These are phyloP conservation scores for Bos indicus DNA, from an alignment of 2,113 vertebrate species.

Conservation along the genomic window DNA sequence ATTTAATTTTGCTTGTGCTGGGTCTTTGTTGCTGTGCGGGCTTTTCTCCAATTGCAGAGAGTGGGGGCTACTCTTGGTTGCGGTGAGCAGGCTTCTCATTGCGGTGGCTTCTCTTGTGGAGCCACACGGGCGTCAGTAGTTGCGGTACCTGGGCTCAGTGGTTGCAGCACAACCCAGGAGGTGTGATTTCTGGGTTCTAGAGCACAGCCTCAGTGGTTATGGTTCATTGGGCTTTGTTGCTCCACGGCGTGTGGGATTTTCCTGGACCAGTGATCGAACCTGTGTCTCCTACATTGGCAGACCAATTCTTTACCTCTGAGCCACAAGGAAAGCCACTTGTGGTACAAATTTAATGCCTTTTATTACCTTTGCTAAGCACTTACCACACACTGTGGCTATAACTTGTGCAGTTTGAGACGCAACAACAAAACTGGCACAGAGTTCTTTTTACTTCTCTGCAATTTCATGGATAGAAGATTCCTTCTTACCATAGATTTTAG, in stretches of 20 bases:
- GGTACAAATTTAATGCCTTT: neutral
- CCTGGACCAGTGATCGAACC: neutral
- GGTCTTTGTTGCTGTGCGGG: neutral
- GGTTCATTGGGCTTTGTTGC: neutral
- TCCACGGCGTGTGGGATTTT: neutral
- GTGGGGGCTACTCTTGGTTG: neutral
- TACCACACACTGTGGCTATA: neutral
- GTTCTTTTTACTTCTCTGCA: neutral
- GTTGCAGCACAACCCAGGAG: neutral
- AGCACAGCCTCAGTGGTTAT: neutral
- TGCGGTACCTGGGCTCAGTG: neutral
- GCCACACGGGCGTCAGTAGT: neutral
- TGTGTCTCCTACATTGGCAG: neutral
- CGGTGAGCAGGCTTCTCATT: neutral
- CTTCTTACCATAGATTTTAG: neutral
- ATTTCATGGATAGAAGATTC: neutral
- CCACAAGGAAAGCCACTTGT: neutral
- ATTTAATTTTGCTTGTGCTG: neutral
- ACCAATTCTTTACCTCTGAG: neutral
- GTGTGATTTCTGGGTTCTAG: neutral
- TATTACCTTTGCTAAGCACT: neutral
- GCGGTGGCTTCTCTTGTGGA: neutral
- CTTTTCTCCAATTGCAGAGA: neutral
- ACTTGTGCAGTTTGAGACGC: neutral
- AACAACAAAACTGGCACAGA: neutral